A percentile compares a stretch with the other conserved stretches of the same genome.
phyloP scores from a whole-genome alignment of 30 jellyfish, hydroid and myxozoan species.

The Aurelia sp. region DNA sequence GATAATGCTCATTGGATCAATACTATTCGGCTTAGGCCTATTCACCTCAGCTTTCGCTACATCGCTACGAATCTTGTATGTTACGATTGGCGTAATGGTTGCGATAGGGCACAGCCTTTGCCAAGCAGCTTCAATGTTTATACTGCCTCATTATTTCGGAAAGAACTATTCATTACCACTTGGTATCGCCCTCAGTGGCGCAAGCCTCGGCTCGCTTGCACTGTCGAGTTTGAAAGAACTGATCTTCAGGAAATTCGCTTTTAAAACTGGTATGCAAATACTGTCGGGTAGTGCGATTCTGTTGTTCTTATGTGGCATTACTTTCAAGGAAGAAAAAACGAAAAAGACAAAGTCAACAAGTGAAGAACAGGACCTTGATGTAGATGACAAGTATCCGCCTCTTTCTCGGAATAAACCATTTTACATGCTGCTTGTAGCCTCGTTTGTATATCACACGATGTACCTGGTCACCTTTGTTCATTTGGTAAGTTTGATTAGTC shows the following conservation, averaged over 20 bases:
- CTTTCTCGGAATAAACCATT: constrained; percentile 69
- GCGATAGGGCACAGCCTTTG: constrained; percentile 66
- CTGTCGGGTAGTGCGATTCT: constrained; percentile 63
- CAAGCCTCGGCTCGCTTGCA: constrained; percentile 75
- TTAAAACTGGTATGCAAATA: constrained; percentile 55
- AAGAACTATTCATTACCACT: constrained; percentile 42
- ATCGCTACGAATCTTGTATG: constrained; percentile 22
- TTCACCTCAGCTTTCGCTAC: constrained; percentile 65
- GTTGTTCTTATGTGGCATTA: constrained; percentile 64
- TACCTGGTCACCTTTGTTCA: constrained; percentile 78
- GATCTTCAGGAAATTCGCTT: constrained; percentile 52
- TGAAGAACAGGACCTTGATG: constrained; percentile 17
- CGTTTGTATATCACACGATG: constrained; percentile 65
- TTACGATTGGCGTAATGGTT: constrained; percentile 66
- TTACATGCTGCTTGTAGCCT: constrained; percentile 52
- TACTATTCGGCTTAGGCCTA: constrained; percentile 58
- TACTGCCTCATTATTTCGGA: constrained; percentile 67
- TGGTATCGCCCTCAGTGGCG: constrained; percentile 75
- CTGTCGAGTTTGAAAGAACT: constrained; percentile 66
- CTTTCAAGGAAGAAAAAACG: constrained; percentile 53
- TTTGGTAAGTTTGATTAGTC: constrained; percentile 63
- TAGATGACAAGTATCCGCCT: constrained; percentile 48
- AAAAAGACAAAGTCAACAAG: background rate
- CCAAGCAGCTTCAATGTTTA: constrained; percentile 63
- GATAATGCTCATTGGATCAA: constrained; percentile 50